These are phyloP conservation scores for Helarctos malayanus DNA, from an alignment of 2,797 vertebrate species.

Conservation along the genomic window DNA sequence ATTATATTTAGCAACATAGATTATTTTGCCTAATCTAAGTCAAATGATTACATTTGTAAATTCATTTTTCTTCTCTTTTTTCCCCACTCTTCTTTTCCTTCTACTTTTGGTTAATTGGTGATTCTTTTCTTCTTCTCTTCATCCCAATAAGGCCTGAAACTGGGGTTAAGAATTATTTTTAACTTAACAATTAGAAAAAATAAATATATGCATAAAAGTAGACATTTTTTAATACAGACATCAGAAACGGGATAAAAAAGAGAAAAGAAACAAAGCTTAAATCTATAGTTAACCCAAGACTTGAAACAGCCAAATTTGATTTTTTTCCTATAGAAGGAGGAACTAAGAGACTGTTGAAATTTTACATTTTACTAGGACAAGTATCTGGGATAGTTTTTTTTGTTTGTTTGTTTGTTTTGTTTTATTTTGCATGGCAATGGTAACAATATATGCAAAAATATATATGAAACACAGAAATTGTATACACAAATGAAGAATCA, in stretches of 20 bases:
- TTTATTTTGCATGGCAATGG: background rate
- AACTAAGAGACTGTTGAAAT: background rate
- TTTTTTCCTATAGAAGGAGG: background rate
- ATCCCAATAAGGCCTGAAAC: background rate
- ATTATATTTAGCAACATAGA: background rate
- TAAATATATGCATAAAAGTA: background rate
- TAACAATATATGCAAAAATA: background rate
- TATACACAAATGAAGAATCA: background rate
- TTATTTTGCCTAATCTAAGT: background rate
- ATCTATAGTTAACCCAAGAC: background rate
- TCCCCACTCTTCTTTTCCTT: background rate
- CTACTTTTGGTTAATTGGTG: background rate
- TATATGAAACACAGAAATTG: background rate
- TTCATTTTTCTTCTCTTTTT: background rate
- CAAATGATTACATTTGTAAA: background rate
- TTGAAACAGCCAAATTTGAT: background rate
- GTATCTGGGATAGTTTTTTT: background rate
- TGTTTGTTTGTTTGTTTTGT: background rate
- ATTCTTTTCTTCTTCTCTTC: background rate
- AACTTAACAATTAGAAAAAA: background rate
- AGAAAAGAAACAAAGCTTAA: background rate
- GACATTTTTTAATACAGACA: background rate
- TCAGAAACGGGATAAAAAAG: background rate
- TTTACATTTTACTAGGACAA: background rate
- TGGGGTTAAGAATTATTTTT: background rate